Evolutionary conservation across 1,140 invertebrate species (phyloP).

Genomic region (Papilio polyxenes): DNA sequence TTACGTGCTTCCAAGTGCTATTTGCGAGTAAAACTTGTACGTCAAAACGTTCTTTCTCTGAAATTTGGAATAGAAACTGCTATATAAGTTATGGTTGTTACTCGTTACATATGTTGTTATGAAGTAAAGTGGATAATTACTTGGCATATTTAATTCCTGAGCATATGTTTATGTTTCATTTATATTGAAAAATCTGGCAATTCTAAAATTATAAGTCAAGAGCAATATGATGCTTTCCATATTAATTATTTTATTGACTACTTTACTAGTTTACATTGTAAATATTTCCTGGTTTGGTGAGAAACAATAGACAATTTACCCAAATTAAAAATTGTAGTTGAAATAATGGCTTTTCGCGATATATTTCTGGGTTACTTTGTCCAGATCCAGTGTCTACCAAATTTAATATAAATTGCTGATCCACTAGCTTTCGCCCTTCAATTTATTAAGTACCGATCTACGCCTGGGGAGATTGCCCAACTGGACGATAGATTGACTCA

Average conservation of each 20-base stretch:
- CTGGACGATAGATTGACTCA: conserved; percentile 38
- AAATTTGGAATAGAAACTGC: not conserved
- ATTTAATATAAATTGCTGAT: conserved; percentile 60
- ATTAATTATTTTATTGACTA: too few relatives aligned
- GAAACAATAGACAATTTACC: not conserved
- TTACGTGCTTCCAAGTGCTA: not conserved
- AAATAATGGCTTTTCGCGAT: not conserved
- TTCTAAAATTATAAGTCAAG: too few relatives aligned
- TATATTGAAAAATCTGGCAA: too few relatives aligned
- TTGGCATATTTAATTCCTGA: not conserved
- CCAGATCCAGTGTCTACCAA: conserved; percentile 45
- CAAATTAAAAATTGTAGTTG: not conserved
- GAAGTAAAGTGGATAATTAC: not conserved
- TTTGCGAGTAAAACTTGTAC: not conserved
- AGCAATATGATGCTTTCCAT: too few relatives aligned
- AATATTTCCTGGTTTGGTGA: too few relatives aligned
- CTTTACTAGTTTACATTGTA: too few relatives aligned
- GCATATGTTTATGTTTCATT: too few relatives aligned
- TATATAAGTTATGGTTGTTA: not conserved
- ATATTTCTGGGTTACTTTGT: conserved; percentile 35
- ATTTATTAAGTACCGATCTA: conserved; percentile 42
- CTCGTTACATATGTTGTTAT: not conserved
- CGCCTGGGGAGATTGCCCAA: conserved; percentile 34
- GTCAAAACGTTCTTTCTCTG: not conserved
- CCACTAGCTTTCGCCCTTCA: conserved; percentile 40